Evolutionary conservation across 2,888 invertebrate genomes (phyloP), one percentile per base, ranked within the genome.

Genomic region (Chaitophorus viminalis): DNA sequence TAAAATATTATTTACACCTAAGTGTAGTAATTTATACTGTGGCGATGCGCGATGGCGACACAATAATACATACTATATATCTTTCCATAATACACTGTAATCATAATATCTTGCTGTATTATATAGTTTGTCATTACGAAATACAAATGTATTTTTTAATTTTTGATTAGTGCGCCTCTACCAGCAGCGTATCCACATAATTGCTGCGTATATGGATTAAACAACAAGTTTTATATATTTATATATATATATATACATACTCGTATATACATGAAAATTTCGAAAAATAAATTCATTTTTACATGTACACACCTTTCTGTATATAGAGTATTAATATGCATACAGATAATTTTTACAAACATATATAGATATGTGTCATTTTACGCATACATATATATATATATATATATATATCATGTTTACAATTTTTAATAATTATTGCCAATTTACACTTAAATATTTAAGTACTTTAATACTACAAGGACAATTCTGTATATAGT

Each of bases 1-100:
- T 31, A 68, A 46, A n/a, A 70, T 82, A 82, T 82, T 31, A 74
- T 54, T 82, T 68, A 82, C 82, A 54, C 25, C 65, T 60, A 60
- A 60, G 18, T 21, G 25, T 25, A 82, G 74, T 82, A 82, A 82
- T 36, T 31, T 54, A 82, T 31, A 82, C 70, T 82, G 25, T 70
- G 11, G 25, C 4, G 60, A 60, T 60, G 60, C 5, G 25, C 4
- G 60, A 60, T 60, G 60, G 25, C 60, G 21, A 70, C 70, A 70
- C 17, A 31, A 11, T 17, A 11, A 70, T 29, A 70, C 39, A 76
- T 46, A n/a, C n/a, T n/a, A n/a, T n/a, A 78, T n/a, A 79, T 36
- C 21, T 25, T 3, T 18, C 5, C 25, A 60, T 60, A 18, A 60
- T 60, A 25, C 11, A 68, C 68, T 68, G 25, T n/a, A 29, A 68